These are phyloP conservation scores for Elephantulus edwardii DNA, from an alignment of 2,113 vertebrate species.

Conservation along the genomic window DNA sequence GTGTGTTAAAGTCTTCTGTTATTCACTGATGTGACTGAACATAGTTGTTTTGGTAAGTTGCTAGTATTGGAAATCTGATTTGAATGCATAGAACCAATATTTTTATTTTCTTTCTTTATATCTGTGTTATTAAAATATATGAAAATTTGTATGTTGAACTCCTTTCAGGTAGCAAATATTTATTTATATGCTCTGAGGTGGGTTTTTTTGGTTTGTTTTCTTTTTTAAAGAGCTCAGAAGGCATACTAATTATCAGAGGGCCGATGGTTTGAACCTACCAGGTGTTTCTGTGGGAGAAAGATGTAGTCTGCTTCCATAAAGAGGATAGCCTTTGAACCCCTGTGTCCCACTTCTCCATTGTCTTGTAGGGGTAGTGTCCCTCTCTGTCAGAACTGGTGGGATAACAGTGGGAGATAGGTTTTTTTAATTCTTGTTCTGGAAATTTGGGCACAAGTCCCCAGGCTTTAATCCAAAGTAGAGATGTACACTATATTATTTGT, in stretches of 20 bases:
- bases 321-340: not conserved
- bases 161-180: constrained; percentile 11
- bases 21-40: not conserved
- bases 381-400: not conserved
- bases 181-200: not conserved
- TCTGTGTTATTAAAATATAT: constrained; percentile 7
- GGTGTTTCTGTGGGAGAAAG: not conserved
- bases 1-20: constrained; percentile 43
- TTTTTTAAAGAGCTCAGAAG: not conserved
- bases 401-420: not conserved
- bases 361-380: not conserved
- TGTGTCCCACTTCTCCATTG: not conserved
- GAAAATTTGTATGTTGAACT: not conserved
- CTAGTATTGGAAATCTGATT: not conserved
- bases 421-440: not conserved
- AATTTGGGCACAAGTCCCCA: not conserved
- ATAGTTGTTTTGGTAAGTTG: constrained; percentile 11
- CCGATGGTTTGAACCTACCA: not conserved
- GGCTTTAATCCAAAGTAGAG: not conserved
- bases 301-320: not conserved
- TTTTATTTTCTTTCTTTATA: constrained; percentile 21
- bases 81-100: not conserved
- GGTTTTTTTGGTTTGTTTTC: no score
- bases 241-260: not conserved
- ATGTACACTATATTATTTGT: not conserved